These are phyloP conservation scores for Morone saxatilis DNA, from an alignment of 2,113 vertebrate species.

Conservation along the genomic window DNA sequence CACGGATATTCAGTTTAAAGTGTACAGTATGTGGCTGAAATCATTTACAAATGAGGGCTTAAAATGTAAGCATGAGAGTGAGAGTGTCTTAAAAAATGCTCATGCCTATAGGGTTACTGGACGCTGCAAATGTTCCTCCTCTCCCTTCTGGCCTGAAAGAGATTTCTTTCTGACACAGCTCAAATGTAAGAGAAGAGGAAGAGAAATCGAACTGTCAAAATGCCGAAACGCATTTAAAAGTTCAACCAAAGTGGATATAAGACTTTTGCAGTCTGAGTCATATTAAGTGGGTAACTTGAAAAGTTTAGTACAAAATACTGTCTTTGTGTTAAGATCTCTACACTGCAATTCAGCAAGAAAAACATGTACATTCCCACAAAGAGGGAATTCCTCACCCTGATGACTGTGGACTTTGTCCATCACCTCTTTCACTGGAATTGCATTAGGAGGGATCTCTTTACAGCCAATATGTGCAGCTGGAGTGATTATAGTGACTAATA, in stretches of 20 bases:
- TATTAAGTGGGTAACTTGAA: neutral
- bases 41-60: neutral
- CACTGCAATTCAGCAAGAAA: conserved; percentile 1
- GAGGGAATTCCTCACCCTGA: neutral
- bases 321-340: neutral
- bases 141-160: neutral
- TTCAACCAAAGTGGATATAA: neutral
- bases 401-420: neutral
- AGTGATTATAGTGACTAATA: neutral
- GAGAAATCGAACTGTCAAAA: neutral
- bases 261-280: neutral
- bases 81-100: neutral
- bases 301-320: neutral
- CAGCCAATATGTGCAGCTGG: neutral
- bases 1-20: neutral
- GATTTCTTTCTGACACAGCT: neutral
- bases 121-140: neutral
- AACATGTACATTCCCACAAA: neutral
- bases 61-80: neutral
- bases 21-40: neutral
- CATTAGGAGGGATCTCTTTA: neutral
- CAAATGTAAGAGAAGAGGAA: neutral
- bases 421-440: neutral
- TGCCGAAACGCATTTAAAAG: conserved; percentile 5
- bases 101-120: neutral